phyloP scores from a whole-genome alignment of 2,888 invertebrate species.

The Ennomos quercinarius region DNA sequence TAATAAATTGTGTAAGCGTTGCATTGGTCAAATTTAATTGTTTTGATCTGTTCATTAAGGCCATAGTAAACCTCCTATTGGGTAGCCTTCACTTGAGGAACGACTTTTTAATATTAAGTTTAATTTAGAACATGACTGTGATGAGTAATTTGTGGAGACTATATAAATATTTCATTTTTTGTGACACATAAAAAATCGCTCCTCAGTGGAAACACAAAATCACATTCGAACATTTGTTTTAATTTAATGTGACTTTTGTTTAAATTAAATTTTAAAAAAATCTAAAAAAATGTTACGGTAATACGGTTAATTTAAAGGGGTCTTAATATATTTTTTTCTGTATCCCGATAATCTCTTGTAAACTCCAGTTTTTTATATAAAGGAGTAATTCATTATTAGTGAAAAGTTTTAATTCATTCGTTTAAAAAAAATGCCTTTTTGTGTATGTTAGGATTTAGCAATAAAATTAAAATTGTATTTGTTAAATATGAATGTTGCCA shows the following conservation, averaged over 20 bases:
- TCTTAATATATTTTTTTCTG: conserved; percentile 37
- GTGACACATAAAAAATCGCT: conserved; percentile 60
- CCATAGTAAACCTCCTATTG: conserved; percentile 26
- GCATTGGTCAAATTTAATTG: conserved; percentile 9
- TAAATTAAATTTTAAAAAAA: conserved; percentile 42
- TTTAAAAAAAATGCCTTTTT: conserved; percentile 35
- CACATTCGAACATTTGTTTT: conserved; percentile 80
- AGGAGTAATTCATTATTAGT: conserved; percentile 19
- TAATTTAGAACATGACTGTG: conserved; percentile 48
- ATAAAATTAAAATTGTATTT: conserved; percentile 26
- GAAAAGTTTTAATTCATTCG: conserved; percentile 22
- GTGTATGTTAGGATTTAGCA: conserved; percentile 16
- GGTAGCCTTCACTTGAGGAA: conserved; percentile 45
- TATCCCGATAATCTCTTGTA: conserved; percentile 22
- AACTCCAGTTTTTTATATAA: conserved; percentile 27
- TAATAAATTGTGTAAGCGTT: background rate
- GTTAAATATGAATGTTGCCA: conserved; percentile 38
- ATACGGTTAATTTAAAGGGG: conserved; percentile 25
- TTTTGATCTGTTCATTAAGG: conserved; percentile 2
- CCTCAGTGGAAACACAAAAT: conserved; percentile 59
- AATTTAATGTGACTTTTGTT: conserved; percentile 72
- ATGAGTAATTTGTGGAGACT: conserved; percentile 48
- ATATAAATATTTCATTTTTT: conserved; percentile 45
- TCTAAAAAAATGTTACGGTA: conserved; percentile 30
- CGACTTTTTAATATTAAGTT: conserved; percentile 46